Base-by-base conservation (phyloP, 2,888 invertebrate species). In the Monopis laevigella region DNA sequence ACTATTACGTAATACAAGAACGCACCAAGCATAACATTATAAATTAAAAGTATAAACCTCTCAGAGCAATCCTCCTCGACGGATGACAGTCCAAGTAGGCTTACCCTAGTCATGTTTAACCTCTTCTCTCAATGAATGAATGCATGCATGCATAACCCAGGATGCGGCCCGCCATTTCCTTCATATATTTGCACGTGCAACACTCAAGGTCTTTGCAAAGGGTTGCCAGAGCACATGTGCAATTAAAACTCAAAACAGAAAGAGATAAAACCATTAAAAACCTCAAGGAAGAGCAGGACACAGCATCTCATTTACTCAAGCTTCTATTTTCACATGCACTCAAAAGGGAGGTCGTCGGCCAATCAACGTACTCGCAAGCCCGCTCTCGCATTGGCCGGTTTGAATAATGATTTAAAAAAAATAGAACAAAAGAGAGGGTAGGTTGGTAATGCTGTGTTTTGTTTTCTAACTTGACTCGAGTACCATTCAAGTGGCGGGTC, bases 181-280 rank as follows among this genome's bases (percentile, higher is more conserved):
- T 21, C 12, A 53, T 54, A 52, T 41, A 38, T 44, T 44, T 70
- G 66, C 78, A 75, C 78, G 75, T 75, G 77, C 66, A 66, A 64
- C 71, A 75, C 78, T 78, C 71, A 73, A 78, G 75, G 70, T 74
- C 74, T 62, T 24, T 62, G 56, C 73, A 72, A 36, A 36, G 36
- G 36, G 36, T 21, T 21, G 19, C 36, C 17, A 21, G 32, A 32
- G 19, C 65, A 61, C 59, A 65, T 65, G 67, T 64, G 78, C 78
- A 80, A 80, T 80, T 80, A 80, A 78, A 78, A 78, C 74, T 72
- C 72, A 77, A 78, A 73, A 68, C 67, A 52, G 62, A 73, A 56
- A 58, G 49, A 56, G 43, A 51, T 53, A 71, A 55, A 49, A 8
- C 40, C 29, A 32, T 13, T 49, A 48, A 51, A 51, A 43, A 43